phyloP scores from a whole-genome alignment of 2,113 vertebrate genomes.

The Austrofundulus limnaeus region DNA sequence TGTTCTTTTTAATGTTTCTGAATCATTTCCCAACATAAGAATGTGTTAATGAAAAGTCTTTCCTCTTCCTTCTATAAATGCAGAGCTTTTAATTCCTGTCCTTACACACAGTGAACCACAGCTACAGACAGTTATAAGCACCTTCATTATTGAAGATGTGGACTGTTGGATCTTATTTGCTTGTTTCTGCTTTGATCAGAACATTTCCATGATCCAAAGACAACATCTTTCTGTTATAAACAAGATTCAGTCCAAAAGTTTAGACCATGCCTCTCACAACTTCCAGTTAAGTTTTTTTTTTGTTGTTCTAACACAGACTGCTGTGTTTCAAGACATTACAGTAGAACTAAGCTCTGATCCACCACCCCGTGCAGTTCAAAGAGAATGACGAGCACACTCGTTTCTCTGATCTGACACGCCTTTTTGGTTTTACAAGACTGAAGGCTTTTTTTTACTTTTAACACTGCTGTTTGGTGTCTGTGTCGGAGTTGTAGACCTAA shows the following conservation, averaged over 20 bases:
- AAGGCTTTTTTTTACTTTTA: no score
- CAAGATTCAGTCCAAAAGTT: not conserved
- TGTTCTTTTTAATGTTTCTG: no score
- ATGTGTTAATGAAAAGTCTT: no score
- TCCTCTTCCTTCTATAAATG: no score
- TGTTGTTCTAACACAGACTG: not conserved
- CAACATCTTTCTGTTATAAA: not conserved
- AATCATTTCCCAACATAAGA: no score
- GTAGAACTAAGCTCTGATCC: not conserved
- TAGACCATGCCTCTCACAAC: not conserved
- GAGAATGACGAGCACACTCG: not conserved
- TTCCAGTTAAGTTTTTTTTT: not conserved
- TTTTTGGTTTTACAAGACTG: not conserved
- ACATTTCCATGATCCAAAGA: not conserved
- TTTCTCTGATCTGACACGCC: not conserved
- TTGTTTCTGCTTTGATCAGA: slow-evolving; percentile 10
- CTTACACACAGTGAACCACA: slow-evolving; percentile 1
- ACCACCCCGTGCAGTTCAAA: not conserved
- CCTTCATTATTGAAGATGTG: not conserved
- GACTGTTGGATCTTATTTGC: not conserved
- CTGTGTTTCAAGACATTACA: not conserved
- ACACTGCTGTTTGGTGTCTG: not conserved
- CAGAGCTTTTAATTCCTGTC: slow-evolving; percentile 11
- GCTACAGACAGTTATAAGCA: slow-evolving; percentile 8
- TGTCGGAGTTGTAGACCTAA: not conserved